A percentile compares a stretch with the other conserved stretches of the same genome.
These are phyloP conservation scores for Heterocephalus glaber DNA, from an alignment of 2,113 vertebrate species.

Conservation along the genomic window DNA sequence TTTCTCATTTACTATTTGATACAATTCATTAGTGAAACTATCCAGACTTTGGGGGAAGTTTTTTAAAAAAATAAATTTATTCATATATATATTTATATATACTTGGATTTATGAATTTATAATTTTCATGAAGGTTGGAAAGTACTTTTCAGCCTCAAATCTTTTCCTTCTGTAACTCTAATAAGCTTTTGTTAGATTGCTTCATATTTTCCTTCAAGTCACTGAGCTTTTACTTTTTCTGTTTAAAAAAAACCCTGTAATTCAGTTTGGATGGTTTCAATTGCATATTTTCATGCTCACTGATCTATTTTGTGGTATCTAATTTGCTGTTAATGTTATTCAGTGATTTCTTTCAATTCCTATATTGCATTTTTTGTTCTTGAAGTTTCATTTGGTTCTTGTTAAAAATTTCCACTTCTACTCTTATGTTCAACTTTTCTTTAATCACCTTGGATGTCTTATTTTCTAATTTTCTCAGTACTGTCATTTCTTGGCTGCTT, in stretches of 20 bases:
- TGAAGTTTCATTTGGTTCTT: neutral
- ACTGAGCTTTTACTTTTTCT: neutral
- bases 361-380: neutral
- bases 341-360: slow-evolving; percentile 6
- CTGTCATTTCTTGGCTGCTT: neutral
- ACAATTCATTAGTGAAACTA: neutral
- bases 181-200: neutral
- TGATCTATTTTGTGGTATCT: neutral
- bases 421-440: neutral
- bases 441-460: neutral
- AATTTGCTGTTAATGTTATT: neutral
- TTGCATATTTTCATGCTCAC: neutral
- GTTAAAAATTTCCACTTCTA: neutral
- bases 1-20: neutral
- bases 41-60: neutral
- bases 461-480: neutral
- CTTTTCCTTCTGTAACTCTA: neutral
- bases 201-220: neutral
- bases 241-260: neutral
- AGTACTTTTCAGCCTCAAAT: neutral
- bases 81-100: neutral
- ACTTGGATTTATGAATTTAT: neutral
- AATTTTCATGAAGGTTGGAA: neutral
- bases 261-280: neutral
- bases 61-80: neutral